phyloP scores from a whole-genome alignment of 2,113 vertebrate genomes.

The Gallinago paraguaiae region DNA sequence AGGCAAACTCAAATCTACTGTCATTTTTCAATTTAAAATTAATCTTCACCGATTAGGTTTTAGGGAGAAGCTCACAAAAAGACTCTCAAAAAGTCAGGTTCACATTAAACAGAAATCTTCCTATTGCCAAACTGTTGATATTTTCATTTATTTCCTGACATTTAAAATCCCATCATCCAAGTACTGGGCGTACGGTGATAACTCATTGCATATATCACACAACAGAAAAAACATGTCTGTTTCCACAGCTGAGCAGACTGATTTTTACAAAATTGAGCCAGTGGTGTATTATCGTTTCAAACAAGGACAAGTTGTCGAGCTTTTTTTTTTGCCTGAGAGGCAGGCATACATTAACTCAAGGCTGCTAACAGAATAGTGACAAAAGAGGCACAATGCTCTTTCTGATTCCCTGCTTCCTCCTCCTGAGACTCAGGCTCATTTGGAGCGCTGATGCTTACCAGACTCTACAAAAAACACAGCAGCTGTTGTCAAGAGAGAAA shows the following conservation, averaged over 20 bases:
- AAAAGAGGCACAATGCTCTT: conserved; percentile 44
- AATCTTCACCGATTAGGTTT: background rate
- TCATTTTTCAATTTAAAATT: conserved; percentile 19
- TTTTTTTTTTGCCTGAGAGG: conserved; percentile 48
- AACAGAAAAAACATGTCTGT: conserved; percentile 36
- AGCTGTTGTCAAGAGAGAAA: conserved; percentile 54
- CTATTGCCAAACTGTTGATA: conserved; percentile 55
- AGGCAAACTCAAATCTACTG: background rate
- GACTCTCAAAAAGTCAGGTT: conserved; percentile 13
- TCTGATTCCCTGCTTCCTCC: conserved; percentile 39
- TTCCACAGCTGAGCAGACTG: conserved; percentile 62
- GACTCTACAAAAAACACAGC: conserved; percentile 24
- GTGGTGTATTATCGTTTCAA: conserved; percentile 33
- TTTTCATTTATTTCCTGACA: conserved; percentile 69
- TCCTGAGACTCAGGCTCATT: conserved; percentile 57
- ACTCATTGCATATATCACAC: conserved; percentile 33
- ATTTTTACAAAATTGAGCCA: conserved; percentile 55
- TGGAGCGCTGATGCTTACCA: conserved; percentile 39
- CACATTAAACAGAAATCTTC: conserved; percentile 19
- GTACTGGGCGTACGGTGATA: background rate
- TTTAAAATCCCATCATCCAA: conserved; percentile 61
- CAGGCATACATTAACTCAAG: conserved; percentile 36
- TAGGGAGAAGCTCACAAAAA: conserved; percentile 3
- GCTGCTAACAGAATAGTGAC: conserved; percentile 53
- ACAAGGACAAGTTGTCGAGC: conserved; percentile 16